Base-by-base conservation (phyloP, 2,113 vertebrate genomes). In the Sula dactylatra region DNA sequence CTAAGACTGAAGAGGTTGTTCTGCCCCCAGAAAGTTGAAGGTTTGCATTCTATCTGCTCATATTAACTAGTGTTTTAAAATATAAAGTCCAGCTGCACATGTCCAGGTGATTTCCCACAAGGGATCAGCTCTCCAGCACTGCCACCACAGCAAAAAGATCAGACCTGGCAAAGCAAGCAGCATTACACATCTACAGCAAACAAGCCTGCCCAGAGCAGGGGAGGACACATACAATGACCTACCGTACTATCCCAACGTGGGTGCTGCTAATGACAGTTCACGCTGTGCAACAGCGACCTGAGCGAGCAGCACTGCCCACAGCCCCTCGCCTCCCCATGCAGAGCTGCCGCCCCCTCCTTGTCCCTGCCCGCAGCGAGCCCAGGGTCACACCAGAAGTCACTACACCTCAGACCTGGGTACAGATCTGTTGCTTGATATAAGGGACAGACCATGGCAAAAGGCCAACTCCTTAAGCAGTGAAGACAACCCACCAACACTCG, bases 141-240 rank as follows among this genome's bases (percentile, higher is more conserved):
- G 16, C 10, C 56, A 66, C 18, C 1, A 0, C 62, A 69, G 38
- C 11, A 15, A 4, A 5, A 21, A 52, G 42, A 32, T 7, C 38
- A 50, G 25, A 49, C 2, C 44, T 59, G 31, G 32, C 8, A 4
- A 25, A 64, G 71, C 44, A 22, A 16, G 45, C 11, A 20, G 66
- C 31, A 17, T 14, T 4, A 13, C 66, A 36, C 55, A 54, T 2
- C 29, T 16, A 6, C 34, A 73, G 21, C 40, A 27, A 7, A n/a
- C 11, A 56, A 26, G 21, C 31, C 19, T 34, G 40, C 22, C 50
- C 6, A 4, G 45, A 38, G 52, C 4, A n/a, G 11, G 27, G 36
- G 9, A 45, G 16, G 40, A 47, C 7, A 5, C 0, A 0, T 6
- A 12, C 15, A 0, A 15, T 5, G 29, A 17, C 34, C 21, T 38